Evolutionary conservation across 37 sponge, comb jelly and placozoan species (phyloP), one percentile per base, ranked within the genome.

Genomic region (Cliona cf. orientalis): DNA sequence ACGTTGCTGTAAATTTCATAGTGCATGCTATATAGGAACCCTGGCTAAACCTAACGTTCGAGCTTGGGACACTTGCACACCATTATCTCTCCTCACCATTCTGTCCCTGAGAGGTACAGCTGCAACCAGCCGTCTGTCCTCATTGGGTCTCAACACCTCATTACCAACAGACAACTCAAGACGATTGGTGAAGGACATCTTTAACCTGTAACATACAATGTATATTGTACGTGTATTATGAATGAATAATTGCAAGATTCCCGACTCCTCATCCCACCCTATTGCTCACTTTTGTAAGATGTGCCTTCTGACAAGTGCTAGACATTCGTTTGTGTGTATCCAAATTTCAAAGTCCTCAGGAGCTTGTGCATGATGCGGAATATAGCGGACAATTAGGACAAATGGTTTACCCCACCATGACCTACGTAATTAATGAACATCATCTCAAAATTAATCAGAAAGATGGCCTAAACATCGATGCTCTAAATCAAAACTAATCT

Each of bases 311-410:
- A 96, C 71, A 29, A 83, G 53, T 11, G 89, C 97, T 42, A 96
- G 59, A 6, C 88, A 56, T 68, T 94, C 95, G 59, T 96, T 94
- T 69, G 92, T 36, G 53, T 96, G 97, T 1, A 92, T 85, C 43
- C 65, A 77, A 0, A 96, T 7, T 28, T 96, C 97, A 87, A 94
- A 86, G 60, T 96, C 97, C 58, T 96, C 97, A 9, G 89, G 80
- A 39, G 77, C 44, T 35, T 80, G 75, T 6, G 74, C 25, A 39
- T 82, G 88, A 62, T 73, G 58, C 23, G 73, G 53, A 29, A 77
- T 61, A 75, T 84, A 92, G 64, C 89, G 84, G 17, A 84, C 58
- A 2, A 80, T 37, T 12, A 92, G 39, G 29, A 75, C 26, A 42
- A 92, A 69, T 0, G 89, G 76, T 26, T 76, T 55, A 19, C 92